phyloP scores from a whole-genome alignment of 2,113 vertebrate species.

The Gavialis gangeticus region DNA sequence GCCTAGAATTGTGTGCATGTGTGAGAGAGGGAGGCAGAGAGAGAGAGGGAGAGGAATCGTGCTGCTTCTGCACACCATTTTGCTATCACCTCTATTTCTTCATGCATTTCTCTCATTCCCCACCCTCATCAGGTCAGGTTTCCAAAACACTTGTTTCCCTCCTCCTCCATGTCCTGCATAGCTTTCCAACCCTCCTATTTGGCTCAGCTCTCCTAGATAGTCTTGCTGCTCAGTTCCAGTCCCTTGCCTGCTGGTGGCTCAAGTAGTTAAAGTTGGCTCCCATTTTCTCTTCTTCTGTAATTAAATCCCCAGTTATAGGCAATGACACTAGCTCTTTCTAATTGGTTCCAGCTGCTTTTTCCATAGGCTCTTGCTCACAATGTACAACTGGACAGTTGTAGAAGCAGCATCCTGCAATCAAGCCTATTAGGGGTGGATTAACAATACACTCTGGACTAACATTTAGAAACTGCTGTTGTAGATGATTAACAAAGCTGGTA shows the following conservation, averaged over 20 bases:
- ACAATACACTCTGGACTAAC: background rate
- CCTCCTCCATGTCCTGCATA: too few species aligned
- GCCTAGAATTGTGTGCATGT: background rate
- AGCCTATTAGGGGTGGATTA: background rate
- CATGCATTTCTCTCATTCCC: too few species aligned
- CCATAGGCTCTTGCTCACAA: rapidly evolving
- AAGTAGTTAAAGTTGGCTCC: background rate
- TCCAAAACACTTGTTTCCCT: too few species aligned
- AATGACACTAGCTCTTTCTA: background rate
- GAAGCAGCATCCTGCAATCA: background rate
- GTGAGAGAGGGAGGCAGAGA: too few species aligned
- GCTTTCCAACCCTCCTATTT: background rate
- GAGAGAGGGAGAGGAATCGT: background rate
- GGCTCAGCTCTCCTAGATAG: background rate
- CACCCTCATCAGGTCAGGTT: too few species aligned
- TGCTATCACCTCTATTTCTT: background rate
- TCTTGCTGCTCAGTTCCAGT: background rate
- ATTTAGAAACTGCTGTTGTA: background rate
- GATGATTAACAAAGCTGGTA: background rate
- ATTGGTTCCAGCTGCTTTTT: background rate
- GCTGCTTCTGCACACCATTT: background rate
- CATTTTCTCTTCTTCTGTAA: background rate
- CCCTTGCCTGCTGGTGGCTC: background rate
- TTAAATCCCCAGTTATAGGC: rapidly evolving
- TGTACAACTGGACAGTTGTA: background rate